These are phyloP conservation scores for Hepsetus odoe DNA, from an alignment of 2,113 vertebrate genomes.

Conservation along the genomic window DNA sequence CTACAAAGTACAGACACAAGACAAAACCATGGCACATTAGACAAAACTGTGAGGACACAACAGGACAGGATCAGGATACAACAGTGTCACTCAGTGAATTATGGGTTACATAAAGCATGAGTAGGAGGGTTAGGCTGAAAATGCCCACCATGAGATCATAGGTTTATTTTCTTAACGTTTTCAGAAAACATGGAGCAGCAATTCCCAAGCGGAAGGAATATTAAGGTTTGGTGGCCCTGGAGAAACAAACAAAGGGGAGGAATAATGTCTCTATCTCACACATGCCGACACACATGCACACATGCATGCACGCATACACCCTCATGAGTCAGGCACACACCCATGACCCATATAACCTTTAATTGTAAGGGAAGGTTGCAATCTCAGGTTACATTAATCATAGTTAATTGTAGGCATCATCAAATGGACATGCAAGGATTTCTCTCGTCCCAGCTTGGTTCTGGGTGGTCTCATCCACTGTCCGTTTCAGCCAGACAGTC, in stretches of 20 bases:
- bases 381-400: background rate
- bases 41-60: slow-evolving; percentile 28
- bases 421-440: background rate
- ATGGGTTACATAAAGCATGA: background rate
- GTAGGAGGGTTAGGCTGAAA: background rate
- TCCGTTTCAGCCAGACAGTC: background rate
- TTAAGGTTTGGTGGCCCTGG: background rate
- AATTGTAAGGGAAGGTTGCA: background rate
- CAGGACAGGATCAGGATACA: background rate
- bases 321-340: background rate
- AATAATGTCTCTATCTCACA: background rate
- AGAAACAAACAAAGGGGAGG: slow-evolving; percentile 22
- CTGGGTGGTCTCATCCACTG: slow-evolving; percentile 29
- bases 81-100: background rate
- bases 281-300: background rate
- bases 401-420: background rate
- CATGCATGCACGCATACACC: background rate
- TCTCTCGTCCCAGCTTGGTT: background rate
- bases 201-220: slow-evolving; percentile 10
- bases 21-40: slow-evolving; percentile 33
- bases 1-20: slow-evolving; percentile 28
- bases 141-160: slow-evolving; percentile 19
- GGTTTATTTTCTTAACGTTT: slow-evolving; percentile 42
- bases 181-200: background rate
- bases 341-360: background rate